phyloP scores from a whole-genome alignment of 2,888 invertebrate genomes.

The Pristionchus exspectatus region DNA sequence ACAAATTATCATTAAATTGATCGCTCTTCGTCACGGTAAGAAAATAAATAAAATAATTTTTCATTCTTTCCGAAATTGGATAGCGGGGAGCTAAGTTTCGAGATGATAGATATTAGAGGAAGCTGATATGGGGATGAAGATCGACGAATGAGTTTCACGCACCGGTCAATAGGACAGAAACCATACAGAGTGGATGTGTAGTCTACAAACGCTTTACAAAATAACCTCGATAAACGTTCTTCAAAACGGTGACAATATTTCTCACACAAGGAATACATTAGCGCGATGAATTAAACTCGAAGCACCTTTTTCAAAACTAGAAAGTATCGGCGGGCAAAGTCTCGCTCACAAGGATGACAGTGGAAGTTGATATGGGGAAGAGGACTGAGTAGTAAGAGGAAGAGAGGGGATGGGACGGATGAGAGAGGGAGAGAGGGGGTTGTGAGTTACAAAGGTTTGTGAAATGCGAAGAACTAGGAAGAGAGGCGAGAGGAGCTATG shows the following conservation, averaged over 20 bases:
- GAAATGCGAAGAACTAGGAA: background rate
- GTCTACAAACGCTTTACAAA: too few species aligned
- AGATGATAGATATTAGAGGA: too few species aligned
- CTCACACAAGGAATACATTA: too few species aligned
- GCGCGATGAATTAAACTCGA: too few species aligned
- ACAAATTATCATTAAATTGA: too few species aligned
- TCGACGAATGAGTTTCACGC: background rate
- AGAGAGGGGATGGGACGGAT: background rate
- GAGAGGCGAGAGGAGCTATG: background rate
- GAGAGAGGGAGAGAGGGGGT: background rate
- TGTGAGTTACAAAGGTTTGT: slow-evolving; percentile 35
- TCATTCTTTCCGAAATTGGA: background rate
- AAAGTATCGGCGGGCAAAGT: background rate
- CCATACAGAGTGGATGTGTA: background rate
- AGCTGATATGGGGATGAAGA: background rate
- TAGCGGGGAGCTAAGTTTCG: too few species aligned
- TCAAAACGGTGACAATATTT: too few species aligned
- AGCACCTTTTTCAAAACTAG: background rate
- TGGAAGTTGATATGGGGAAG: slow-evolving; percentile 22
- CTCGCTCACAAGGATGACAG: background rate
- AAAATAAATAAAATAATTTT: background rate
- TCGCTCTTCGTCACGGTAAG: too few species aligned
- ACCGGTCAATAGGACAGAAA: background rate
- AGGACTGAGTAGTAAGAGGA: slow-evolving; percentile 4
- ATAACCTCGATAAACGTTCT: too few species aligned